These are phyloP conservation scores for Euschistus heros DNA, from an alignment of 1,140 invertebrate species.

Conservation along the genomic window DNA sequence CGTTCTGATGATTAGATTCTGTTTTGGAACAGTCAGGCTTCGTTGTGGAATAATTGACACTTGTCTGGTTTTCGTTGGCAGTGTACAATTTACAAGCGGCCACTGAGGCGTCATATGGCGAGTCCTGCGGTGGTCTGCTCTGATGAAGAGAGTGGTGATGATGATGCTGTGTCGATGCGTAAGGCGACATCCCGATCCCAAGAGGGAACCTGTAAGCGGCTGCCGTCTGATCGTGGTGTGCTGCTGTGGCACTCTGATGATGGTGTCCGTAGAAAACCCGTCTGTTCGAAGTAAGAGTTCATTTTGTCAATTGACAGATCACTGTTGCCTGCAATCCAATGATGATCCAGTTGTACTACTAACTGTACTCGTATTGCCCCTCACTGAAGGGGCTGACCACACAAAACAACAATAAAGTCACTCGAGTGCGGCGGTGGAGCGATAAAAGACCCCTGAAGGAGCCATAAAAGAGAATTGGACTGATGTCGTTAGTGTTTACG, in stretches of 20 bases:
- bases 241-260: conserved; percentile 53
- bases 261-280: conserved; percentile 87
- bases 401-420: conserved; percentile 6
- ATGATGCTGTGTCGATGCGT: conserved; percentile 60
- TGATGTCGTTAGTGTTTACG: conserved; percentile 12
- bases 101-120: conserved; percentile 77
- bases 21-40: conserved; percentile 34
- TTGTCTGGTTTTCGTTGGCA: conserved; percentile 46
- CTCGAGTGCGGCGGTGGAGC: conserved; percentile 13
- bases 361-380: no score
- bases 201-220: conserved; percentile 68
- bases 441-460: conserved; percentile 22
- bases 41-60: conserved; percentile 43
- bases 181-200: conserved; percentile 72
- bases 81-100: conserved; percentile 77
- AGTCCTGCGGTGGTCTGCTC: conserved; percentile 69
- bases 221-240: conserved; percentile 48
- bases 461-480: conserved; percentile 23
- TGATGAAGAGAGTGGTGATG: conserved; percentile 67
- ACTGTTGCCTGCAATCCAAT: background rate
- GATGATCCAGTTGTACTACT: no score
- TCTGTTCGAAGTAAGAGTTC: conserved; percentile 93
- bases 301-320: conserved; percentile 38
- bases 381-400: no score
- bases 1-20: conserved; percentile 47